Evolutionary conservation across 2,888 invertebrate species (phyloP).

Genomic region (Norana najaformis): DNA sequence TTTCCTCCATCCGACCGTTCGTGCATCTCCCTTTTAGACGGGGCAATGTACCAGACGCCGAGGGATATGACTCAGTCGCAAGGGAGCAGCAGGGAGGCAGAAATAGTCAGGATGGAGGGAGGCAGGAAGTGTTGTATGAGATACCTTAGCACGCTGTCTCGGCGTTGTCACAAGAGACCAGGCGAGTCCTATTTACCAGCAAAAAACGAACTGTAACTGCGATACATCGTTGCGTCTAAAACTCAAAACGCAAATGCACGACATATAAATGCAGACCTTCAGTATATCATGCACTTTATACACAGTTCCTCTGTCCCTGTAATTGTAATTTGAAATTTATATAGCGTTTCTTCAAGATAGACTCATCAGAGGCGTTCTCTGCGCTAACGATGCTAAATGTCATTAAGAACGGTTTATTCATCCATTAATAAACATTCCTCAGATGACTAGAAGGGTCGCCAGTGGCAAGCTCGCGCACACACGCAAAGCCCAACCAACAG

Average conservation of each 20-base stretch:
- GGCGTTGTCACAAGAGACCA: not conserved
- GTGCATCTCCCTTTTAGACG: not conserved
- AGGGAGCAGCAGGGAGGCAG: not conserved
- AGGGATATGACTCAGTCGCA: not conserved
- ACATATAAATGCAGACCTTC: not conserved
- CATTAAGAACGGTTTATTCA: no score
- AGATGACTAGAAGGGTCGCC: no score
- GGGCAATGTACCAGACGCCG: not conserved
- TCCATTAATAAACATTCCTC: no score
- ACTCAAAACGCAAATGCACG: not conserved
- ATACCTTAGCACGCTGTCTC: not conserved
- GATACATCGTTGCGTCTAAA: not conserved
- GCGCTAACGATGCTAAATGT: no score
- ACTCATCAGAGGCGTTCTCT: no score
- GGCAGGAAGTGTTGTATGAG: not conserved
- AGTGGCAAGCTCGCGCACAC: no score
- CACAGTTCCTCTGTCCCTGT: not conserved
- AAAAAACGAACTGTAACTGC: no score
- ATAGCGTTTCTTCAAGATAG: no score
- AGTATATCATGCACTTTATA: no score
- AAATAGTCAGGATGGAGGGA: not conserved
- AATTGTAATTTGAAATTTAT: no score
- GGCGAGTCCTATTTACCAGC: no score
- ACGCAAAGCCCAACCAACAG: no score
- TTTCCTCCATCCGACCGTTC: not conserved